Percentiles rank a stretch among this genome's conserved stretches.
Conservation (phyloP, 2,113 vertebrate species). For the Procavia capensis region DNA sequence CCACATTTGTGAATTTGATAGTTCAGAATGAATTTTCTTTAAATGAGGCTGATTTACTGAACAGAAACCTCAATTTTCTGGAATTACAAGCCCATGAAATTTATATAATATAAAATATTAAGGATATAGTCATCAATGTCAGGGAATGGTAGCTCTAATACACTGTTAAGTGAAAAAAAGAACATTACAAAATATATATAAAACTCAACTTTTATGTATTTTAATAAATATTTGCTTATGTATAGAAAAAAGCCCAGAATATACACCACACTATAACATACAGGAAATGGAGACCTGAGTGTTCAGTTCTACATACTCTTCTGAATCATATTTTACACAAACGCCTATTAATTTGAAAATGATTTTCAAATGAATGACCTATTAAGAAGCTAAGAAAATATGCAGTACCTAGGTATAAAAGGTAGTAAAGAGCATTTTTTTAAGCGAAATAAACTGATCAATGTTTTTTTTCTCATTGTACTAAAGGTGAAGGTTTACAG, state of each 20-base stretch:
- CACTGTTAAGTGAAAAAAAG: not conserved
- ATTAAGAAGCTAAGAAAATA: not conserved
- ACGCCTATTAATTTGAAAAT: slow-evolving; percentile 36
- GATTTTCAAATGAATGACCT: slow-evolving; percentile 42
- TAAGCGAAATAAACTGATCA: not conserved
- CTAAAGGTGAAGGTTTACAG: no score
- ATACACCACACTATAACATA: not conserved
- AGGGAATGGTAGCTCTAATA: not conserved
- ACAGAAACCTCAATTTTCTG: slow-evolving; percentile 39
- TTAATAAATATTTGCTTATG: slow-evolving; percentile 6
- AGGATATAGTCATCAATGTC: not conserved
- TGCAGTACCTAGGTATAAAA: not conserved
- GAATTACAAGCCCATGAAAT: slow-evolving; percentile 11
- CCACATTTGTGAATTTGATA: not conserved
- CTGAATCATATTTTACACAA: not conserved
- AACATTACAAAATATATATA: not conserved
- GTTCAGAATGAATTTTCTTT: slow-evolving; percentile 57
- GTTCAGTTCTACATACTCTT: not conserved
- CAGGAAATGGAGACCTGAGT: not conserved
- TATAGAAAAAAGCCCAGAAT: not conserved
- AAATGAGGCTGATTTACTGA: not conserved
- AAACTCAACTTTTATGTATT: not conserved
- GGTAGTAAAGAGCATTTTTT: not conserved
- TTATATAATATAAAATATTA: slow-evolving; percentile 39
- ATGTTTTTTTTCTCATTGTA: no score